Conservation (phyloP, 2,888 invertebrate genomes). For the Schizotus pectinicornis region DNA sequence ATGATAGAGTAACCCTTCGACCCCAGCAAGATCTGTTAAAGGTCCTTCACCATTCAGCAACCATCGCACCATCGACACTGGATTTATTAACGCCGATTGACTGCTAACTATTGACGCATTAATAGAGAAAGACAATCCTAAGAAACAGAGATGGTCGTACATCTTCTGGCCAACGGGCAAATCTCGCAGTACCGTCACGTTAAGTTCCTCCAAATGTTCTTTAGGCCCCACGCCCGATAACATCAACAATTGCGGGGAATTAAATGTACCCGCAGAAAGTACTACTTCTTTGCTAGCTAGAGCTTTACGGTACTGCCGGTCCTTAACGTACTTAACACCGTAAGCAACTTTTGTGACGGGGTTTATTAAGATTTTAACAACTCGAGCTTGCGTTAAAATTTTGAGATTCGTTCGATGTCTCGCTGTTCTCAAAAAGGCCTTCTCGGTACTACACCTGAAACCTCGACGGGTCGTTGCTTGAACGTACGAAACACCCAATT, state of each 20-base stretch:
- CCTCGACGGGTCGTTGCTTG: slow-evolving; percentile 67
- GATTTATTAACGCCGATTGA: background rate
- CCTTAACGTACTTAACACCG: slow-evolving; percentile 69
- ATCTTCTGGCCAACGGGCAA: slow-evolving; percentile 14
- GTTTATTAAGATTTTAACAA: slow-evolving; percentile 70
- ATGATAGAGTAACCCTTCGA: slow-evolving; percentile 1
- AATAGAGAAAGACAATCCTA: slow-evolving; percentile 3
- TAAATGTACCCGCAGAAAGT: slow-evolving; percentile 84
- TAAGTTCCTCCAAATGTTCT: slow-evolving; percentile 4
- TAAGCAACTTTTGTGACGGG: slow-evolving; percentile 66
- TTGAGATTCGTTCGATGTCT: slow-evolving; percentile 68
- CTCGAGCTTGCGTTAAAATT: slow-evolving; percentile 66
- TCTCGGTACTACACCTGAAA: slow-evolving; percentile 68
- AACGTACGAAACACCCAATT: slow-evolving; percentile 65
- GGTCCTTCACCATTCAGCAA: background rate
- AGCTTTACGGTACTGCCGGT: slow-evolving; percentile 56
- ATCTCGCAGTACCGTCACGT: slow-evolving; percentile 9
- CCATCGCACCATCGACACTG: background rate
- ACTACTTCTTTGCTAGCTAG: slow-evolving; percentile 79
- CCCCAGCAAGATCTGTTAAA: background rate
- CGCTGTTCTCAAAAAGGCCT: slow-evolving; percentile 66
- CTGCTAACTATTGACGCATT: background rate
- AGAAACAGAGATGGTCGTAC: slow-evolving; percentile 11
- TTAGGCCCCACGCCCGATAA: slow-evolving; percentile 61
- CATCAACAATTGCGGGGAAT: slow-evolving; percentile 87